A percentile compares a stretch with the other conserved stretches of the same genome.
phyloP scores from a whole-genome alignment of 2,797 vertebrate species.

The Luscinia luscinia region DNA sequence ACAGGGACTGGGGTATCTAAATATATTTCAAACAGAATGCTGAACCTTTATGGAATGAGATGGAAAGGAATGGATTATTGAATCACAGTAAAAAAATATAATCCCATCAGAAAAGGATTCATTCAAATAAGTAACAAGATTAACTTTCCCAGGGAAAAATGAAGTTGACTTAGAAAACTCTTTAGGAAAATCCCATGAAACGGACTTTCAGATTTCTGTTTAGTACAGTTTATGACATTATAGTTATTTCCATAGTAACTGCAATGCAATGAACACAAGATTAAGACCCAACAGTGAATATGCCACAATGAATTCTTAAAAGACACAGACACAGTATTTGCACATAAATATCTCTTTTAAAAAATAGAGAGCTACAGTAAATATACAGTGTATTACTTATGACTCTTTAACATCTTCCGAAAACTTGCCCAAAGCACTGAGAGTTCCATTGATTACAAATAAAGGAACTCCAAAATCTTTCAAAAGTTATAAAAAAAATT shows the following conservation, averaged over 20 bases:
- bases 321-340: neutral
- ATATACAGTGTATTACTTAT: neutral
- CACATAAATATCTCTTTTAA: slow-evolving; percentile 8
- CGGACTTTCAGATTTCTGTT: slow-evolving; percentile 4
- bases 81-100: neutral
- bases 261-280: neutral
- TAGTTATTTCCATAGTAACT: slow-evolving; percentile 39
- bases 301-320: neutral
- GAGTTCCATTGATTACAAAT: neutral
- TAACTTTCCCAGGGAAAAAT: slow-evolving; percentile 10
- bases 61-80: neutral
- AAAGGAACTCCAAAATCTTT: neutral
- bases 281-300: neutral
- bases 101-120: neutral
- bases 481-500: neutral
- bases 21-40: neutral
- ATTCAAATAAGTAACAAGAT: neutral
- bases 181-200: neutral
- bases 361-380: neutral
- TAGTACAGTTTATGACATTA: neutral
- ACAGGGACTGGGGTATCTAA: neutral
- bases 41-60: neutral
- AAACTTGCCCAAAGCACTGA: slow-evolving; percentile 4
- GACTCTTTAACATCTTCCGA: neutral
- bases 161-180: neutral